phyloP scores from a whole-genome alignment of 2,797 vertebrate genomes.

The Geotrypetes seraphini region DNA sequence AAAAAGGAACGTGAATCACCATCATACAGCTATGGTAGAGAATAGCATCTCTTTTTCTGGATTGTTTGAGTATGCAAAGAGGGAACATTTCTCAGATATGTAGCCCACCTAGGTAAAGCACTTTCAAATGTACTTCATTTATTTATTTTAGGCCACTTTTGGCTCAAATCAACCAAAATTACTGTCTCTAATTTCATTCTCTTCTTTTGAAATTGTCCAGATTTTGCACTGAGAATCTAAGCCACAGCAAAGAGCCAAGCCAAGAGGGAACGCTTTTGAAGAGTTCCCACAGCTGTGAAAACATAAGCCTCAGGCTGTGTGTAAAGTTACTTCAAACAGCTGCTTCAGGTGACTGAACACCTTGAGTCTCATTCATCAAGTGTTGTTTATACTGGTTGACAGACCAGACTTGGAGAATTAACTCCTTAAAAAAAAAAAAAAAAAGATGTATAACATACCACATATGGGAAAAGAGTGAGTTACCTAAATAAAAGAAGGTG shows the following conservation, averaged over 20 bases:
- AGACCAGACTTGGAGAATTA: conserved; percentile 68
- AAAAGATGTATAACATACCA: conserved; percentile 64
- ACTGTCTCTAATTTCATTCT: conserved; percentile 70
- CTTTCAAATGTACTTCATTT: conserved; percentile 67
- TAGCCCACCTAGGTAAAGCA: conserved; percentile 74
- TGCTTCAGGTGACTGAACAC: conserved; percentile 93
- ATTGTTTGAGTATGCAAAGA: conserved; percentile 19
- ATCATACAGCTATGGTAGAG: conserved; percentile 40
- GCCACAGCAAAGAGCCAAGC: conserved; percentile 55
- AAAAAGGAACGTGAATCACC: conserved; percentile 41
- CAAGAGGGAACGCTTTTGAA: conserved; percentile 69
- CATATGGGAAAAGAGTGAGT: conserved; percentile 55
- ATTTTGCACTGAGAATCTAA: conserved; percentile 61
- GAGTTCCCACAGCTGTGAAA: conserved; percentile 83
- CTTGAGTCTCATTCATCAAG: conserved; percentile 89
- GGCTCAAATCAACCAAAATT: conserved; percentile 64
- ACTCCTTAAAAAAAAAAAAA: conserved; percentile 55
- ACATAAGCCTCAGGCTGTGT: conserved; percentile 67
- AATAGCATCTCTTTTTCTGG: conserved; percentile 23
- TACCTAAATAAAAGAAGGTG: conserved; percentile 28
- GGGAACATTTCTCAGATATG: conserved; percentile 54
- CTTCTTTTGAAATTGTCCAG: conserved; percentile 67
- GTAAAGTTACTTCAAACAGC: conserved; percentile 67
- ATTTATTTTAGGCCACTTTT: conserved; percentile 73
- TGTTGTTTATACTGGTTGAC: conserved; percentile 82